A percentile compares a stretch with the other conserved stretches of the same genome.
Evolutionary conservation across 2,797 vertebrate species (phyloP).

Genomic region (Typhlichthys subterraneus): DNA sequence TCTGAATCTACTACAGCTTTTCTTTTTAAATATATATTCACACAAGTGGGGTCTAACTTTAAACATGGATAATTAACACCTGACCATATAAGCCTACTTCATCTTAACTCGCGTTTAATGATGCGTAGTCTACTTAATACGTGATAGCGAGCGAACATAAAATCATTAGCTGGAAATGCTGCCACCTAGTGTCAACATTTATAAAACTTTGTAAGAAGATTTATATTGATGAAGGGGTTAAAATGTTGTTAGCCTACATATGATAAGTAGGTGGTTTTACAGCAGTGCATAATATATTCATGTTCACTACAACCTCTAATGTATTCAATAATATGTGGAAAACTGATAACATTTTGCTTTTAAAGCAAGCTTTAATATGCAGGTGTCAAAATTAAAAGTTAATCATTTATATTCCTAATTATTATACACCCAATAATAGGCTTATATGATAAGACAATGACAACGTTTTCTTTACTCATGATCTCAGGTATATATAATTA

Average conservation of each 20-base stretch:
- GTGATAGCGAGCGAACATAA: too few relatives aligned
- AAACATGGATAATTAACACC: slow-evolving; percentile 27
- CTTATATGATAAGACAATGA: slow-evolving; percentile 2
- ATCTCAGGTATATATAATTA: background rate
- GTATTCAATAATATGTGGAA: background rate
- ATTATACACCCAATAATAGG: slow-evolving; percentile 28
- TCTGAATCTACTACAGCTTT: too few relatives aligned
- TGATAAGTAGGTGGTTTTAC: background rate
- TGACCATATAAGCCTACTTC: slow-evolving; percentile 1
- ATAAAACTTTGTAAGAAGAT: slow-evolving; percentile 9
- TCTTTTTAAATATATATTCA: too few relatives aligned
- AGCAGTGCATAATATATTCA: background rate
- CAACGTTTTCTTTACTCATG: background rate
- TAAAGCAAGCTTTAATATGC: background rate
- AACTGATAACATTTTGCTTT: background rate
- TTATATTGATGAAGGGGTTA: background rate
- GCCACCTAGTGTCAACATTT: slow-evolving; percentile 60
- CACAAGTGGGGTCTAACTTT: too few relatives aligned
- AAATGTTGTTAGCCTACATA: background rate
- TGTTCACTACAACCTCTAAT: background rate
- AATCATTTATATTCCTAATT: slow-evolving; percentile 45
- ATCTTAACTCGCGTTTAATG: slow-evolving; percentile 1
- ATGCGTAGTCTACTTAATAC: background rate
- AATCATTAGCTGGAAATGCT: slow-evolving; percentile 10
- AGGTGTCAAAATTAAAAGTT: background rate